Percentiles rank a stretch among this genome's conserved stretches.
These are phyloP conservation scores for Erpornis zantholeuca DNA, from an alignment of 2,113 vertebrate species.

Conservation along the genomic window DNA sequence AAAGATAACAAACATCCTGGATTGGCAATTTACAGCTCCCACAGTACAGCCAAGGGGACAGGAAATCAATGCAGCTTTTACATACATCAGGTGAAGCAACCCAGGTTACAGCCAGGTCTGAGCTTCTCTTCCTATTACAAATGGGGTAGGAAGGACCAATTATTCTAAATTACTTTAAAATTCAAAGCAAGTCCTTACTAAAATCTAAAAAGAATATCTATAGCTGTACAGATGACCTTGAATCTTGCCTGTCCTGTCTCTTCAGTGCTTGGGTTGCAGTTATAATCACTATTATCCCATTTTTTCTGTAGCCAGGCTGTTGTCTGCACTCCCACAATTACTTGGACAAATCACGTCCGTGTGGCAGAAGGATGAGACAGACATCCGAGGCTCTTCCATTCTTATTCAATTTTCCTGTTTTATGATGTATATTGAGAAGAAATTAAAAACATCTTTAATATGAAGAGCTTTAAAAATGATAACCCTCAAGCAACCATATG, in stretches of 20 bases:
- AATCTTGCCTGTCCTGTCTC: not conserved
- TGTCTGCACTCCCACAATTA: not conserved
- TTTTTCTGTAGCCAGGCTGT: not conserved
- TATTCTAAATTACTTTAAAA: not conserved
- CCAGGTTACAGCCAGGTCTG: not conserved
- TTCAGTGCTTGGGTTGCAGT: not conserved
- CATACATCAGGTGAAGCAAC: not conserved
- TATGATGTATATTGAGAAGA: not conserved
- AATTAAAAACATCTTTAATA: slow-evolving; percentile 1
- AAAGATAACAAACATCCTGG: not conserved
- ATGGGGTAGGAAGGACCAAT: not conserved
- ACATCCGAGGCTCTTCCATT: not conserved
- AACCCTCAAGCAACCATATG: not conserved
- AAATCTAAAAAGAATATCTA: not conserved
- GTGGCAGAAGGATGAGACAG: not conserved
- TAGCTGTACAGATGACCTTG: not conserved
- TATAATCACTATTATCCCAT: not conserved
- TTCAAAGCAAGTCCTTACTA: not conserved
- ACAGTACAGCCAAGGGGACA: not conserved
- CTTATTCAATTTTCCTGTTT: not conserved
- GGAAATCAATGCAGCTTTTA: not conserved
- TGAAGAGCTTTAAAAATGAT: not conserved
- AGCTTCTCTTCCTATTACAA: not conserved
- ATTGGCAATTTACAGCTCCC: not conserved
- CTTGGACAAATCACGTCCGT: not conserved